These are phyloP conservation scores for Dryococelus australis DNA, from an alignment of 2,888 invertebrate species.

Conservation along the genomic window DNA sequence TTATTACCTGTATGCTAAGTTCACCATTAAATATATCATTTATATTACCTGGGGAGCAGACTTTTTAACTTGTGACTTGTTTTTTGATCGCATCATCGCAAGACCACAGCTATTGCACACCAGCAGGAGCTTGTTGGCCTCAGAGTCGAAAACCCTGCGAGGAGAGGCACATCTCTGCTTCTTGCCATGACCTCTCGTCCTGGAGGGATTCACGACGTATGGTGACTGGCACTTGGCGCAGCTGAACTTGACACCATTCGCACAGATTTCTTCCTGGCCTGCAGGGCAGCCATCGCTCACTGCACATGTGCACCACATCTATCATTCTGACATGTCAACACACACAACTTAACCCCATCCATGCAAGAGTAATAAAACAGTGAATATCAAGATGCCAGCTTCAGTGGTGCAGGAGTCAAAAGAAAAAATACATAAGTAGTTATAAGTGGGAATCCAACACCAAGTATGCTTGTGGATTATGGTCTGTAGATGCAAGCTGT, in stretches of 20 bases:
- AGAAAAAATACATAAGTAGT: too few relatives aligned
- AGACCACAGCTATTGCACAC: constrained; percentile 40
- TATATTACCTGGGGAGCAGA: not conserved
- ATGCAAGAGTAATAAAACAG: too few relatives aligned
- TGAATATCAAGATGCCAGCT: too few relatives aligned
- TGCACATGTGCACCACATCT: not conserved
- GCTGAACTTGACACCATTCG: constrained; percentile 27
- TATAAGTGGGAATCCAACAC: too few relatives aligned
- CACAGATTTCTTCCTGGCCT: not conserved
- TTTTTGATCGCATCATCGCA: constrained; percentile 28
- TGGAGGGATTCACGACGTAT: constrained; percentile 36
- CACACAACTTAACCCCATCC: too few relatives aligned
- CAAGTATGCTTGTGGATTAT: too few relatives aligned
- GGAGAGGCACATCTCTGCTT: constrained; percentile 33
- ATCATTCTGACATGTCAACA: too few relatives aligned
- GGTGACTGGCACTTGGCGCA: constrained; percentile 39
- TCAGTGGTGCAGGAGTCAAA: too few relatives aligned
- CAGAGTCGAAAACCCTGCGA: constrained; percentile 34
- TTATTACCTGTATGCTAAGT: too few relatives aligned
- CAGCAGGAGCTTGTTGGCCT: constrained; percentile 33
- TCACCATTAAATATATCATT: too few relatives aligned
- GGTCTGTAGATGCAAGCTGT: too few relatives aligned
- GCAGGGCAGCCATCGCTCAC: not conserved
- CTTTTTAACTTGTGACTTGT: not conserved
- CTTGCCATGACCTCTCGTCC: constrained; percentile 21